Conservation (phyloP, 2,113 vertebrate species). For the Pitta sordida region DNA sequence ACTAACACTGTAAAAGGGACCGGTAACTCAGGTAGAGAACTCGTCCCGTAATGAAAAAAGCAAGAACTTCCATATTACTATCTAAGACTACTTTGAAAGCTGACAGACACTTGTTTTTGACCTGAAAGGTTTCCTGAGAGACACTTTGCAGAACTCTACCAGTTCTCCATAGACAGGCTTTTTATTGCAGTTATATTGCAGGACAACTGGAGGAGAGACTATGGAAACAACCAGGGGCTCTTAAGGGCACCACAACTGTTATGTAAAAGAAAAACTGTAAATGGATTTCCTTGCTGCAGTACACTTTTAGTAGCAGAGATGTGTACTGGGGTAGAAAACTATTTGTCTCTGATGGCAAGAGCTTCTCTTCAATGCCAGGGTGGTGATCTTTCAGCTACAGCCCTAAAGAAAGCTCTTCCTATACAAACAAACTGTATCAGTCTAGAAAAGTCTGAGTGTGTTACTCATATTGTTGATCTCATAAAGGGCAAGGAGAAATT, state of each 20-base stretch:
- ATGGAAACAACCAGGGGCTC: not conserved
- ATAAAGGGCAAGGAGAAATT: not conserved
- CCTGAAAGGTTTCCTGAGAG: not conserved
- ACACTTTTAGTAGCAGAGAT: not conserved
- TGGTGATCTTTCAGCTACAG: constrained; percentile 2
- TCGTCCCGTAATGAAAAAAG: not conserved
- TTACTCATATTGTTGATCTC: not conserved
- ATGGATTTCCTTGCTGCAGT: constrained; percentile 35
- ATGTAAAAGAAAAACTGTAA: constrained; percentile 45
- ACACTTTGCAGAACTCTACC: not conserved
- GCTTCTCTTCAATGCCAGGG: not conserved
- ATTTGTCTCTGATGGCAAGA: constrained; percentile 22
- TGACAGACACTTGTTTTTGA: not conserved
- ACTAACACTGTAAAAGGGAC: not conserved
- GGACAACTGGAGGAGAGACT: not conserved
- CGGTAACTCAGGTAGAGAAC: not conserved
- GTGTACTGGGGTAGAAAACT: constrained; percentile 31
- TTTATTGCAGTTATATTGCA: not conserved
- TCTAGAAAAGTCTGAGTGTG: not conserved
- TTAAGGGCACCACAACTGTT: constrained; percentile 23
- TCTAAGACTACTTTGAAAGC: not conserved
- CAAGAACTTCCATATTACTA: not conserved
- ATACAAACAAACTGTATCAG: not conserved
- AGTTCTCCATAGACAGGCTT: not conserved
- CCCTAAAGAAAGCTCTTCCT: not conserved